Percentiles rank a stretch among this genome's conserved stretches.
phyloP scores from a whole-genome alignment of 2,888 invertebrate genomes.

The Sarcophaga carnaria region DNA sequence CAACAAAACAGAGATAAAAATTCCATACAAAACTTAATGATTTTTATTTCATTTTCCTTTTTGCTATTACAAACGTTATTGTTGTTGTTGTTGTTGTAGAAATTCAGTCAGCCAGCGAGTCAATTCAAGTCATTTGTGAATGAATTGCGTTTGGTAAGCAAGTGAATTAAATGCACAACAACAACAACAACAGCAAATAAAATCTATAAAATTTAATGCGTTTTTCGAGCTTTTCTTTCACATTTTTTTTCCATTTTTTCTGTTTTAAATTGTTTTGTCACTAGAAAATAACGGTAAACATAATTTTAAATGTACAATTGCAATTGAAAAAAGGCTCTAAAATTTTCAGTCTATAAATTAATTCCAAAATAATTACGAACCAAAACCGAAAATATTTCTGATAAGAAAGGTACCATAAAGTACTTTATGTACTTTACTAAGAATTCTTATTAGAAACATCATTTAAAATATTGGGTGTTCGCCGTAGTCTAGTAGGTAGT shows the following conservation, averaged over 20 bases:
- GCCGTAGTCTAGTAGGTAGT: too few species aligned
- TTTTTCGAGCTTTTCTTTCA: conserved; percentile 17
- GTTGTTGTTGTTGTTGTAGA: background rate
- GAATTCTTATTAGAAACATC: too few species aligned
- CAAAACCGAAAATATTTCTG: too few species aligned
- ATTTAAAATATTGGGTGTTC: too few species aligned
- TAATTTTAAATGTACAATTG: too few species aligned
- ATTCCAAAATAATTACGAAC: too few species aligned
- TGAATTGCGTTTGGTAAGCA: conserved; percentile 16
- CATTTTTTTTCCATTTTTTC: background rate
- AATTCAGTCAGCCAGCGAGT: background rate
- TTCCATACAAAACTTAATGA: conserved; percentile 51
- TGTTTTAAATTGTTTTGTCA: too few species aligned
- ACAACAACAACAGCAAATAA: conserved; percentile 7
- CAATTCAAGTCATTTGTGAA: conserved; percentile 15
- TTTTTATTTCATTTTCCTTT: conserved; percentile 42
- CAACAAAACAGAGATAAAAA: conserved; percentile 38
- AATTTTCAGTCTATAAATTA: too few species aligned
- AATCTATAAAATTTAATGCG: conserved; percentile 53
- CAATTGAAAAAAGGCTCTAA: too few species aligned
- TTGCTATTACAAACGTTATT: background rate
- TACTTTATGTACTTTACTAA: too few species aligned
- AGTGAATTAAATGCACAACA: conserved; percentile 41
- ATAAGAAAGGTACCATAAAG: too few species aligned
- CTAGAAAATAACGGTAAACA: too few species aligned